phyloP scores from a whole-genome alignment of 2,113 vertebrate species.

The Vulpes lagopus region DNA sequence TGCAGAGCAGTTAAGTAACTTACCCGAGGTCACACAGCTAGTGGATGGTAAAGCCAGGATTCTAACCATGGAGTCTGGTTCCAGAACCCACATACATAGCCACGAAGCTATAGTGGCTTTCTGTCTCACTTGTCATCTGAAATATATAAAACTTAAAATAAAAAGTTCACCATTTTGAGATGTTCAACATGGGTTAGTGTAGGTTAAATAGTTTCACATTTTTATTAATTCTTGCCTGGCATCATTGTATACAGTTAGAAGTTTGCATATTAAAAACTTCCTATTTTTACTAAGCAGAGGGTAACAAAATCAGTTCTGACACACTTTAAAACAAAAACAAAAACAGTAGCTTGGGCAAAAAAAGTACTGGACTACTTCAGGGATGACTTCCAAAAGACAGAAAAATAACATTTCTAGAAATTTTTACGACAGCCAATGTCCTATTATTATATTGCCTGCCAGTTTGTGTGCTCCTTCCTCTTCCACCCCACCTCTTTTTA shows the following conservation, averaged over 20 bases:
- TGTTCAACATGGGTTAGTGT: neutral
- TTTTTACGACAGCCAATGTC: neutral
- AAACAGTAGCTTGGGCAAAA: neutral
- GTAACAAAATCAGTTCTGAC: conserved; percentile 31
- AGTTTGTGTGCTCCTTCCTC: neutral
- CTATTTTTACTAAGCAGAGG: neutral
- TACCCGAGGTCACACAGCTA: neutral
- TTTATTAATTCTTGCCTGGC: neutral
- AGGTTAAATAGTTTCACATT: neutral
- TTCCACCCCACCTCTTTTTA: neutral
- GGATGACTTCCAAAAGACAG: neutral
- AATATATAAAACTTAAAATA: neutral
- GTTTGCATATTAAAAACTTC: neutral
- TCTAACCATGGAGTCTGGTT: neutral
- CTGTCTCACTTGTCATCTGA: neutral
- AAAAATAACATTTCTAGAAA: conserved; percentile 46
- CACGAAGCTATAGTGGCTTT: neutral
- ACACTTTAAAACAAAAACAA: conserved; percentile 21
- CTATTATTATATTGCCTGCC: neutral
- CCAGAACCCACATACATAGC: neutral
- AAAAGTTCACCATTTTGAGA: neutral
- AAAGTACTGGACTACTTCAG: neutral
- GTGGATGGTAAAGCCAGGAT: neutral
- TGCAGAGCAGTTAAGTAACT: neutral
- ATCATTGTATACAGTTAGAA: neutral